Evolutionary conservation across 2,888 invertebrate genomes (phyloP), one percentile per base, ranked within the genome.

Genomic region (Sepioteuthis lessoniana): DNA sequence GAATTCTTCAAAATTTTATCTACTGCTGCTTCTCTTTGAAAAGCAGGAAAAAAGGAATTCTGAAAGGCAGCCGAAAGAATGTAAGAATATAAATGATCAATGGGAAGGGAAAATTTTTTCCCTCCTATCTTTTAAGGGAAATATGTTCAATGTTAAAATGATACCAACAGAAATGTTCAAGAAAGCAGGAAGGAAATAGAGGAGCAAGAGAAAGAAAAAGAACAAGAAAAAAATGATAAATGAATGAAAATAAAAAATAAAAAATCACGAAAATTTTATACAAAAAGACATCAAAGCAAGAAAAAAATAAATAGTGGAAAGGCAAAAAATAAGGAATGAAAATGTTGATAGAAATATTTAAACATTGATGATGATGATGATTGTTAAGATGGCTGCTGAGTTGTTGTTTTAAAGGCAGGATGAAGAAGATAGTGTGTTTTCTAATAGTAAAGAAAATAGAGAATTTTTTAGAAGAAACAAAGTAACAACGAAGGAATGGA

Each of bases 1-100:
- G n/a, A n/a, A 76, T 76, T 76, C 76, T 76, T 76, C 76, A n/a
- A 76, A n/a, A 76, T 76, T 76, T 76, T 76, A 76, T 76, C 76
- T 76, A 76, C n/a, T 76, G 76, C n/a, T 76, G 76, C 13, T 76
- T 76, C 76, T 10, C n/a, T 35, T 76, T 76, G n/a, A 35, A 19
- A 76, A 35, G 25, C 3, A n/a, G n/a, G 19, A 35, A 4, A 76
- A 76, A 76, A 76, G n/a, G 16, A n/a, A 76, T 76, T 76, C 55
- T 76, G 4, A 76, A 76, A 76, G n/a, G 76, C 76, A 76, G 76
- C n/a, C 13, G 13, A 76, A 35, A 76, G 76, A 35, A 76, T 76
- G 16, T 76, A 76, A 76, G 76, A 76, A 76, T 76, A 76, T 76
- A 35, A n/a, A 76, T 76, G 76, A 16, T 76, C n/a, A 19, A 8